Evolutionary conservation across 2,113 vertebrate genomes (phyloP).

Genomic region (Scatophagus argus): DNA sequence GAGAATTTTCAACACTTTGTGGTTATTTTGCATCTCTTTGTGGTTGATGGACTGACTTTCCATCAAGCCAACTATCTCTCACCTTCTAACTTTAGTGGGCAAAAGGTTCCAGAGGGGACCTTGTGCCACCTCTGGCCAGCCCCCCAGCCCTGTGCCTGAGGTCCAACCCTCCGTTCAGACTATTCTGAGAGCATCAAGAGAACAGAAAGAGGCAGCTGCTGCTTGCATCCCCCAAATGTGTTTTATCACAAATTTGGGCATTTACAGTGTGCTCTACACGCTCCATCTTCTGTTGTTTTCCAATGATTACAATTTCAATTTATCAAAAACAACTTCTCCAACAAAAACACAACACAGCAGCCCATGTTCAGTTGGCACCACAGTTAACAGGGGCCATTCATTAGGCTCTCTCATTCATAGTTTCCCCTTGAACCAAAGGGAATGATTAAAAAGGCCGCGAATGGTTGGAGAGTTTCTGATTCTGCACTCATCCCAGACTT

Average conservation of each 20-base stretch:
- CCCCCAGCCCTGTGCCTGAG: not conserved
- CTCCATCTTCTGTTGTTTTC: constrained; percentile 17
- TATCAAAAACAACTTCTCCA: constrained; percentile 22
- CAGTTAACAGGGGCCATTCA: constrained; percentile 46
- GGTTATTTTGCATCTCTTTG: not conserved
- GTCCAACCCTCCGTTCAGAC: constrained; percentile 34
- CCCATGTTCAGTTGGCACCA: constrained; percentile 7
- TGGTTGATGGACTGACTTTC: not conserved
- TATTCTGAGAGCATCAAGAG: constrained; percentile 36
- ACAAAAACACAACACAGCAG: constrained; percentile 9
- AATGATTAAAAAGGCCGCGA: constrained; percentile 67
- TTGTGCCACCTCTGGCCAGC: not conserved
- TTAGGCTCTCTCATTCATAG: constrained; percentile 47
- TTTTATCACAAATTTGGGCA: constrained; percentile 9
- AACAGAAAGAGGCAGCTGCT: constrained; percentile 13
- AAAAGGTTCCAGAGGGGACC: not conserved
- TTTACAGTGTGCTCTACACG: not conserved
- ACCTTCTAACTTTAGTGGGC: not conserved
- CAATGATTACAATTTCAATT: constrained; percentile 18
- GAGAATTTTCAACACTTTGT: not conserved
- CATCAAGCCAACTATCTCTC: not conserved
- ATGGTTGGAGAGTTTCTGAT: constrained; percentile 61
- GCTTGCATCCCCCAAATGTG: constrained; percentile 2
- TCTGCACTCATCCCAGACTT: constrained; percentile 61
- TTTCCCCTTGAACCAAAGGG: constrained; percentile 63